These are phyloP conservation scores for Trachelus stipa DNA, from an alignment of 2,888 invertebrate species.

Conservation along the genomic window DNA sequence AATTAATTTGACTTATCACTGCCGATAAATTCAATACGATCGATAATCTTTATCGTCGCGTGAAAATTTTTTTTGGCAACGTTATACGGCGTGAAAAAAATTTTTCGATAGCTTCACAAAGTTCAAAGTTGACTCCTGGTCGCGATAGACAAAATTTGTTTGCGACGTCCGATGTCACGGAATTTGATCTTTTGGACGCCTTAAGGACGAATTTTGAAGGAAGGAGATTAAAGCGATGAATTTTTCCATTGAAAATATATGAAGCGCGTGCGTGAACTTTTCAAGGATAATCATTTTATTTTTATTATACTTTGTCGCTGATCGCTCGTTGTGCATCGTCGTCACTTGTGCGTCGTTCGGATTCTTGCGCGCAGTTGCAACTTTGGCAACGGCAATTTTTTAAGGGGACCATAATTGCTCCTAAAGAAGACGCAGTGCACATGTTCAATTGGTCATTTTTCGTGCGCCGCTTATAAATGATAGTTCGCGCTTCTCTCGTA, in stretches of 20 bases:
- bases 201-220: too few relatives aligned
- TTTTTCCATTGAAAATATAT: not conserved
- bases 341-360: not conserved
- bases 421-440: not conserved
- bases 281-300: not conserved
- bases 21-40: conserved; percentile 15
- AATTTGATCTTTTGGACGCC: too few relatives aligned
- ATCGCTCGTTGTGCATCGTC: too few relatives aligned
- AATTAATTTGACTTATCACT: conserved; percentile 35
- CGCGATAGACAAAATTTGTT: too few relatives aligned
- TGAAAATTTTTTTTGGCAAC: not conserved
- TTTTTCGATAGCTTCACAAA: too few relatives aligned
- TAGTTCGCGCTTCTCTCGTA: not conserved
- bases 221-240: not conserved
- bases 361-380: not conserved
- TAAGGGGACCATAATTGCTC: not conserved
- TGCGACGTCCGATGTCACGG: not conserved
- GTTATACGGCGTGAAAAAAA: too few relatives aligned
- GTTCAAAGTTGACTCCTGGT: accelerated
- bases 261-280: not conserved
- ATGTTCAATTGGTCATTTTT: not conserved
- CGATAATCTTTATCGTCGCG: conserved; percentile 18
- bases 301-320: not conserved
- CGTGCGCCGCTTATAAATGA: not conserved
- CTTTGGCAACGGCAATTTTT: not conserved